Percentiles rank a stretch among this genome's conserved stretches.
Evolutionary conservation across 2,113 vertebrate species (phyloP).

Genomic region (Octodon degus): DNA sequence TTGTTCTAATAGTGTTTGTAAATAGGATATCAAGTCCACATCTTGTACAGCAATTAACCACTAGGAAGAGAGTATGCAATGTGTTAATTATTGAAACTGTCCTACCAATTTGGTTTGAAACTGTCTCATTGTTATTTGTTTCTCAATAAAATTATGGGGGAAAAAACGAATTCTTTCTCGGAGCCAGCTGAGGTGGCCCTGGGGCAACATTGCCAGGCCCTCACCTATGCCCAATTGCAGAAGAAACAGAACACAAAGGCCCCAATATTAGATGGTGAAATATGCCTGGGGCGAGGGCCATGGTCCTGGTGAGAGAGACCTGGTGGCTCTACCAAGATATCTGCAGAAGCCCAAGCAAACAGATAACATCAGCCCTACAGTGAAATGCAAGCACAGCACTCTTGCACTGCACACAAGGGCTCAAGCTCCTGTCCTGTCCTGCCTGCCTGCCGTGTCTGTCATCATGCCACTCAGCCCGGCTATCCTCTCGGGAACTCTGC

Average conservation of each 20-base stretch:
- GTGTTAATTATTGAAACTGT: too few species aligned
- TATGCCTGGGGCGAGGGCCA: slow-evolving; percentile 29
- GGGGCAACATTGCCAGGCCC: slow-evolving; percentile 65
- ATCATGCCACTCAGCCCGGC: neutral
- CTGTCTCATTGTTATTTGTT: too few species aligned
- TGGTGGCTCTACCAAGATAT: slow-evolving; percentile 19
- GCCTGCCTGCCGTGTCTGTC: neutral
- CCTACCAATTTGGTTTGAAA: too few species aligned
- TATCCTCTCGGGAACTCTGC: neutral
- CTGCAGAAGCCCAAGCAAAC: slow-evolving; percentile 31
- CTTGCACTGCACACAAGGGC: neutral
- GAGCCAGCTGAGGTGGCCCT: slow-evolving; percentile 29
- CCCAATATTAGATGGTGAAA: slow-evolving; percentile 24
- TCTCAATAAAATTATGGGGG: too few species aligned
- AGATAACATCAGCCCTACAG: slow-evolving; percentile 22
- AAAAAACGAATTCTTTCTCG: slow-evolving; percentile 50
- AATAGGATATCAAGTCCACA: too few species aligned
- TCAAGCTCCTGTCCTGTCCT: neutral
- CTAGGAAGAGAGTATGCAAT: too few species aligned
- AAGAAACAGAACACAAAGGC: slow-evolving; percentile 62
- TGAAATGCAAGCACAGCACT: slow-evolving; percentile 53
- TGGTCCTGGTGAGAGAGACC: slow-evolving; percentile 14
- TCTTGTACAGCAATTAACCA: too few species aligned
- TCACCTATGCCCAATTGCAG: slow-evolving; percentile 70
- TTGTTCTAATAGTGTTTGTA: too few species aligned